Base-by-base conservation (phyloP, 2,888 invertebrate genomes). In the Microplitis deprimator region DNA sequence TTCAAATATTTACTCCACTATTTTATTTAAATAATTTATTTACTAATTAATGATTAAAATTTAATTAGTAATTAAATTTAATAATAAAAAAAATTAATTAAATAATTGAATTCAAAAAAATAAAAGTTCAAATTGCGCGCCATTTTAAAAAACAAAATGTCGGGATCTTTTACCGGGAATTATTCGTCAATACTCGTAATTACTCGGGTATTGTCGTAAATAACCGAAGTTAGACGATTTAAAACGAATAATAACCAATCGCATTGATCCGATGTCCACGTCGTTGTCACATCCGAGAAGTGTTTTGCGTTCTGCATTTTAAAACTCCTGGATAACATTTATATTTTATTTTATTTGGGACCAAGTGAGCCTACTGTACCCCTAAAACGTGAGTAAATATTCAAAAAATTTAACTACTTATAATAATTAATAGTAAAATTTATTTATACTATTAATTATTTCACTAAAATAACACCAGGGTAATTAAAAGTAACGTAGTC, bases 271-370 rank as follows among this genome's bases (percentile, higher is more conserved):
- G 79, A 83, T 83, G 83, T 84, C 84, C 84, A 85, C 85, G 85
- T 86, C 88, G 87, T 86, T 87, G 87, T 86, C 86, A 85, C 83
- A 86, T 84, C 50, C 50, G 50, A 86, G 86, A 83, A 86, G 84
- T 86, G 83, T 87, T 79, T 83, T 84, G 84, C 86, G 84, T 84
- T 84, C 85, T 80, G 83, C 82, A 77, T 82, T 82, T 81, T 84
- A 83, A 77, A 81, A 83, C 82, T 85, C 84, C 83, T 84, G 83
- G 83, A 82, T 84, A 82, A 85, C 83, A 79, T 81, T 83, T 82
- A 83, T 85, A 84, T 84, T 84, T 80, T 79, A 83, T 83, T 85
- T 83, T 72, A 83, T 85, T 85, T 85, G 85, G 86, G 84, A 87
- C 83, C 86, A 85, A 85, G 79, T 83, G 82, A 82, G 81, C 84